These are phyloP conservation scores for Odontomachus brunneus DNA, from an alignment of 1,140 invertebrate species.

Conservation along the genomic window DNA sequence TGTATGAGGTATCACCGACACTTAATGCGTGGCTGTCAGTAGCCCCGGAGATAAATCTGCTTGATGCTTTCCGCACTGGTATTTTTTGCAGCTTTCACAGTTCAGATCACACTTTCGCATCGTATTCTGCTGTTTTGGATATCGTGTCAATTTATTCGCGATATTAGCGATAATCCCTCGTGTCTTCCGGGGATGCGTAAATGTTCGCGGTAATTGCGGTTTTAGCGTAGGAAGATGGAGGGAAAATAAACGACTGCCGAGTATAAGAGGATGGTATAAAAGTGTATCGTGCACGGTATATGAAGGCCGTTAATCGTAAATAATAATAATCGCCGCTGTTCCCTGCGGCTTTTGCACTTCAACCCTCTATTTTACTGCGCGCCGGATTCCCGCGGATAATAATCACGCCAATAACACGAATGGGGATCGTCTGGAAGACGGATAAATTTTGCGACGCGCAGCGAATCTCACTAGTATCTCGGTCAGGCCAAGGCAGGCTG, in stretches of 20 bases:
- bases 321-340: slow-evolving; percentile 1
- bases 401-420: slow-evolving; percentile 7
- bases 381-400: not conserved
- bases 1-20: not conserved
- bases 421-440: not conserved
- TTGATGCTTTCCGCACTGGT: too few species aligned
- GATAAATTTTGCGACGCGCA: slow-evolving; percentile 10
- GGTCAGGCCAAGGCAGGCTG: not conserved
- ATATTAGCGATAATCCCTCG: not conserved
- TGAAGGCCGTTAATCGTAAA: slow-evolving; percentile 9
- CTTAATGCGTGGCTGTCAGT: slow-evolving; percentile 49
- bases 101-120: not conserved
- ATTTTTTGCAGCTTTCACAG: too few species aligned
- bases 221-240: not conserved
- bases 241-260: not conserved
- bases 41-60: slow-evolving; percentile 1
- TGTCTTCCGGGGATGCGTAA: not conserved
- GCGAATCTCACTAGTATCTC: slow-evolving; percentile 5
- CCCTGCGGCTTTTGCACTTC: not conserved
- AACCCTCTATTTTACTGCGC: not conserved
- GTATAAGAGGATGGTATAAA: slow-evolving; percentile 5
- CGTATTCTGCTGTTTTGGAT: not conserved
- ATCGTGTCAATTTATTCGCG: slow-evolving; percentile 7
- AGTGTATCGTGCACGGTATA: not conserved
- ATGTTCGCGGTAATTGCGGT: not conserved